These are phyloP conservation scores for Toxotes lorentzi DNA, from an alignment of 2,797 vertebrate genomes.

Conservation along the genomic window DNA sequence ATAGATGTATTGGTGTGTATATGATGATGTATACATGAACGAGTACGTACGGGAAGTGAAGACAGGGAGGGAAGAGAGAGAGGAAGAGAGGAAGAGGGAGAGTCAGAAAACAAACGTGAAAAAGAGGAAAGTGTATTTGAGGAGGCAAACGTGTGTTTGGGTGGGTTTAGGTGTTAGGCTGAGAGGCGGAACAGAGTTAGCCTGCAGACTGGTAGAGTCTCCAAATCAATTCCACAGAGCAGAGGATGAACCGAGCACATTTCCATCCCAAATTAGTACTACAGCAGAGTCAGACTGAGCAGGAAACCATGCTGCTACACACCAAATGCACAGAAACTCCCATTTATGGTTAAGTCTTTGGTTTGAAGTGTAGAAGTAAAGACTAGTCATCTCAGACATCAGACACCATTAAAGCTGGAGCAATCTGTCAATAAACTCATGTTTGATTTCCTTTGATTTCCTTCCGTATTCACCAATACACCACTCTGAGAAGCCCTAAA, in stretches of 20 bases:
- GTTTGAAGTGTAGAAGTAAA: background rate
- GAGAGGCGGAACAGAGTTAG: slow-evolving; percentile 50
- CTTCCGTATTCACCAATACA: background rate
- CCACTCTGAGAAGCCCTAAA: background rate
- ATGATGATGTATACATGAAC: slow-evolving; percentile 40
- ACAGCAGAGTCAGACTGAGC: background rate
- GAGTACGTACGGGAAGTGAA: slow-evolving; percentile 16
- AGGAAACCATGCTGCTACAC: background rate
- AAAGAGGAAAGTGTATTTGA: slow-evolving; percentile 26
- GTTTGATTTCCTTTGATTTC: background rate
- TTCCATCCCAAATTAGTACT: background rate
- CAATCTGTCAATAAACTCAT: background rate
- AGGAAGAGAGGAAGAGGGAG: background rate
- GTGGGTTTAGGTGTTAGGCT: slow-evolving; percentile 40
- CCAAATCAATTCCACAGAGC: slow-evolving; percentile 49
- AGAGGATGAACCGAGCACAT: background rate
- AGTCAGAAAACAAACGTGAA: slow-evolving; percentile 8
- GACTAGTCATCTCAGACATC: background rate
- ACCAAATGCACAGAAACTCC: background rate
- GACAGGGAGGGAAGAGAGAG: background rate
- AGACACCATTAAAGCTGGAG: background rate
- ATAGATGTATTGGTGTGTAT: slow-evolving; percentile 20
- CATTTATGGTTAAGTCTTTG: background rate
- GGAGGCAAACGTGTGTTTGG: slow-evolving; percentile 31
- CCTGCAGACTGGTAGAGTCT: slow-evolving; percentile 31